These are phyloP conservation scores for Somateria mollissima DNA, from an alignment of 2,797 vertebrate genomes.

Conservation along the genomic window DNA sequence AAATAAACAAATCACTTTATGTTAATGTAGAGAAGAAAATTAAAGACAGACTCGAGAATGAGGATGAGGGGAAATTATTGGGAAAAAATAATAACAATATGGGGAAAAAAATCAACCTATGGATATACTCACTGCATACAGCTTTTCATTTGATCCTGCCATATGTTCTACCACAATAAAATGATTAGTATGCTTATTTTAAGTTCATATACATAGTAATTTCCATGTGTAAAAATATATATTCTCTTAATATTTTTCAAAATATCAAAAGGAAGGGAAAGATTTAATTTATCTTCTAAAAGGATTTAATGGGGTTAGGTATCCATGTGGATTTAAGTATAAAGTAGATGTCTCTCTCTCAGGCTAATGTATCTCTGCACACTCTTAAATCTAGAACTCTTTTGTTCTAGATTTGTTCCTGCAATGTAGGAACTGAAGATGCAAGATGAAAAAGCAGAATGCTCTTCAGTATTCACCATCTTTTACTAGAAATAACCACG, in stretches of 20 bases:
- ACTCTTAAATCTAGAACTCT: not conserved
- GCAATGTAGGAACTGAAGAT: not conserved
- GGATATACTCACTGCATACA: rapidly evolving
- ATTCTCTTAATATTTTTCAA: not conserved
- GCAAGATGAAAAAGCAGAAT: not conserved
- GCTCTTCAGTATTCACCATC: not conserved
- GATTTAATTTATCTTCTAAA: not conserved
- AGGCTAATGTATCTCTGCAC: not conserved
- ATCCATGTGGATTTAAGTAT: not conserved
- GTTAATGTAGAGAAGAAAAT: not conserved
- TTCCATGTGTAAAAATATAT: not conserved
- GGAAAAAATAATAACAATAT: not conserved
- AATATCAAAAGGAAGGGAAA: not conserved
- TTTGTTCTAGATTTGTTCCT: not conserved
- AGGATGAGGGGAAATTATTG: not conserved
- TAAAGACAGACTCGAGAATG: not conserved
- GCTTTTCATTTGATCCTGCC: not conserved
- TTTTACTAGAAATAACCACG: not conserved
- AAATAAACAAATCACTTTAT: not conserved
- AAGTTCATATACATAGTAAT: not conserved
- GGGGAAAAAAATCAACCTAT: not conserved
- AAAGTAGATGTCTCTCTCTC: not conserved
- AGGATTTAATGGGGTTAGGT: not conserved
- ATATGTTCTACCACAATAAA: not conserved
- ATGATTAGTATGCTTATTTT: not conserved